Conservation (phyloP, 2,888 invertebrate species). For the Cactoblastis cactorum region DNA sequence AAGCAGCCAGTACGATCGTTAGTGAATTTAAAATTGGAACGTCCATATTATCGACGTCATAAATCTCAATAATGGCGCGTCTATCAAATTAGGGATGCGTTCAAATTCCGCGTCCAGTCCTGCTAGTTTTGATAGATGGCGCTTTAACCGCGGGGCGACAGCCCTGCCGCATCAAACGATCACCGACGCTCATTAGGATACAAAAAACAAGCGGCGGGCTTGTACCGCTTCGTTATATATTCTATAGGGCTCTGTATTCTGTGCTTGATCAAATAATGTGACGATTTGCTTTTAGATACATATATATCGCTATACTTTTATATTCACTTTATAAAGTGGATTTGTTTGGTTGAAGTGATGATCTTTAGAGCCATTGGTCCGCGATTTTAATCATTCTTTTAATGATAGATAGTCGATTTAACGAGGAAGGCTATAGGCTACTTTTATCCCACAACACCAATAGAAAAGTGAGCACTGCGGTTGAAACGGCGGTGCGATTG, state of each 20-base stretch:
- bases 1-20: not conserved
- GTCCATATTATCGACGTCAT: conserved; percentile 18
- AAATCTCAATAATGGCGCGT: conserved; percentile 30
- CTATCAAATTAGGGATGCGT: conserved; percentile 28
- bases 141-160: conserved; percentile 42
- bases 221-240: conserved; percentile 16
- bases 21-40: conserved; percentile 2
- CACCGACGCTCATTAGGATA: conserved; percentile 46
- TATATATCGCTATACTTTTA: no score
- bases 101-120: conserved; percentile 10
- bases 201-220: conserved; percentile 27
- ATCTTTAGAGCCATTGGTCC: no score
- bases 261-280: no score
- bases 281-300: no score
- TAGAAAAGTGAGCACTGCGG: no score
- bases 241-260: not conserved
- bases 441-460: no score
- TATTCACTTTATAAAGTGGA: no score
- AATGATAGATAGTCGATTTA: no score
- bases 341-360: no score
- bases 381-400: no score
- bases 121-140: conserved; percentile 57
- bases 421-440: no score
- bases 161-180: conserved; percentile 48
- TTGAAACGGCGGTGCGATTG: no score